These are phyloP conservation scores for Cryptoblepharus egeriae DNA, from an alignment of 2,797 vertebrate species.

Conservation along the genomic window DNA sequence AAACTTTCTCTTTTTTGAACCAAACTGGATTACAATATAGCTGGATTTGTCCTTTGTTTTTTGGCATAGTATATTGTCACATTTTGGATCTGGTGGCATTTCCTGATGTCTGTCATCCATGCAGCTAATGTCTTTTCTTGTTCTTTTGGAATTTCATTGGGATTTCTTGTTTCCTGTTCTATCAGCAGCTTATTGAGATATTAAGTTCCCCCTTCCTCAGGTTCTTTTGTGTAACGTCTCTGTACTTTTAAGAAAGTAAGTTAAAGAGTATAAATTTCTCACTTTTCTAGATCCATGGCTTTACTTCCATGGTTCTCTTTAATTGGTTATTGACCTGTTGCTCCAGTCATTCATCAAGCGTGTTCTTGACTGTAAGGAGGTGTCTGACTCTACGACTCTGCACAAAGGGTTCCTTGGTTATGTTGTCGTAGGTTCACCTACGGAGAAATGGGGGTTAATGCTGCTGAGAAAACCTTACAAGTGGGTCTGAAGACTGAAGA, in stretches of 20 bases:
- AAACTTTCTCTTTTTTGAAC: not conserved
- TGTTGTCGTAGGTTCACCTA: conserved; percentile 13
- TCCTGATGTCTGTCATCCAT: not conserved
- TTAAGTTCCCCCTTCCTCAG: not conserved
- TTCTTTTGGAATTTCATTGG: not conserved
- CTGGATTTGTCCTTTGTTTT: not conserved
- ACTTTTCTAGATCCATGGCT: conserved; percentile 33
- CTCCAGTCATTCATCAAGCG: conserved; percentile 34
- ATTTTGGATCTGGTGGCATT: not conserved
- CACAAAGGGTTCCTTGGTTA: conserved; percentile 14
- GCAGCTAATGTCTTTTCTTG: not conserved
- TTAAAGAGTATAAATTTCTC: conserved; percentile 35
- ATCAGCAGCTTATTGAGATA: conserved; percentile 26
- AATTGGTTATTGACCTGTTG: conserved; percentile 49
- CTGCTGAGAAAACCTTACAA: conserved; percentile 20
- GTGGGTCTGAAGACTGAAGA: conserved; percentile 4
- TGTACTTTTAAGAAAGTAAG: conserved; percentile 26
- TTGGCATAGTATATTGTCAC: not conserved
- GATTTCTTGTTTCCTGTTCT: not conserved
- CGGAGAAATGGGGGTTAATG: conserved; percentile 26
- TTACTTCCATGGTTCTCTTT: conserved; percentile 36
- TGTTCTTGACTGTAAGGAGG: conserved; percentile 23
- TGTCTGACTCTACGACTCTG: conserved; percentile 20
- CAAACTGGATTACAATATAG: not conserved
- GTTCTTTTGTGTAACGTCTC: conserved; percentile 4